phyloP scores from a whole-genome alignment of 2,888 invertebrate genomes.

The Drosophila mettleri region DNA sequence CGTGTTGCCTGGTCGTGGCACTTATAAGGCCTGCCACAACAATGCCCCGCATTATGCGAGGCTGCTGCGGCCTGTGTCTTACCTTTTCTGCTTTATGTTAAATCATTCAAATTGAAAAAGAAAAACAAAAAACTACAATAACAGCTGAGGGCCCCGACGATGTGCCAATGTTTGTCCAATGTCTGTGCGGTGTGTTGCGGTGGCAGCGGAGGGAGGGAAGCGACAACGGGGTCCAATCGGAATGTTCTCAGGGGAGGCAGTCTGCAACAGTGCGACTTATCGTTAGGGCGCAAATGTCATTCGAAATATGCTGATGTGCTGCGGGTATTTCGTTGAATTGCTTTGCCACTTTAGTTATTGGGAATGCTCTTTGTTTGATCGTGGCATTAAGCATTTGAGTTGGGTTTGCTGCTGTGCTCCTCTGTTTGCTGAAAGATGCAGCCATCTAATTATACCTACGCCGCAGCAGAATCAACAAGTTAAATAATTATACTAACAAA shows the following conservation, averaged over 20 bases:
- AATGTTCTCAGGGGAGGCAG: slow-evolving; percentile 75
- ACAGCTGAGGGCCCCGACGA: slow-evolving; percentile 70
- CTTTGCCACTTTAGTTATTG: slow-evolving; percentile 60
- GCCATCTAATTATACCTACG: slow-evolving; percentile 46
- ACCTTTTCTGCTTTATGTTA: slow-evolving; percentile 76
- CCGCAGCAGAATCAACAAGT: neutral
- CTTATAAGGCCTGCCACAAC: slow-evolving; percentile 71
- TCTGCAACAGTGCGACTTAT: slow-evolving; percentile 48
- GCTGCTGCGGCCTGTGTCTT: slow-evolving; percentile 40
- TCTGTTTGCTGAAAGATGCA: slow-evolving; percentile 45
- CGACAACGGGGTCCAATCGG: slow-evolving; percentile 19
- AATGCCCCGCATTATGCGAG: slow-evolving; percentile 64
- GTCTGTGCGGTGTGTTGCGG: slow-evolving; percentile 25
- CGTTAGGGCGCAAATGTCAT: slow-evolving; percentile 70
- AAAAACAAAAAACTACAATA: slow-evolving; percentile 63
- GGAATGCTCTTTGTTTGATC: slow-evolving; percentile 55
- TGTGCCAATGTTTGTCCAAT: slow-evolving; percentile 64
- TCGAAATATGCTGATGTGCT: slow-evolving; percentile 65
- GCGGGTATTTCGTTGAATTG: slow-evolving; percentile 58
- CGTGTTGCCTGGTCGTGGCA: slow-evolving; percentile 63
- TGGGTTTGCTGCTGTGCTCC: slow-evolving; percentile 34
- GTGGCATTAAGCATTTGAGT: slow-evolving; percentile 58
- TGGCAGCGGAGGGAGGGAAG: neutral
- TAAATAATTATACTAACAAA: neutral
- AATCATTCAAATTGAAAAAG: slow-evolving; percentile 77